Evolutionary conservation across 1,140 invertebrate species (phyloP).

Genomic region (Heliothis virescens): DNA sequence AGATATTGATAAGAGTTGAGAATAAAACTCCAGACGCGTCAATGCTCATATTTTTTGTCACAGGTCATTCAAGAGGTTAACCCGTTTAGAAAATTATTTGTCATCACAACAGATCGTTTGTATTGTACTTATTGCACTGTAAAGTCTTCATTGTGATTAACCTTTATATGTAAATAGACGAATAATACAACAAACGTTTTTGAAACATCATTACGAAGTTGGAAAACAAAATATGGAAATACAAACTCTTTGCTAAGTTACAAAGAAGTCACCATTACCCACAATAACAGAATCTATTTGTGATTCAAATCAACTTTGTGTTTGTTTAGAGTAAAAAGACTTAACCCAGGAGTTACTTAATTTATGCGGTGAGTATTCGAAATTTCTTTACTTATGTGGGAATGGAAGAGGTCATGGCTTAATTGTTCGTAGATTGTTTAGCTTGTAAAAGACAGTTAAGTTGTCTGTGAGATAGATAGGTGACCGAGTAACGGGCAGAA

Average conservation of each 20-base stretch:
- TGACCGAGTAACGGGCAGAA: not conserved
- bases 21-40: too few species aligned
- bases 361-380: constrained; percentile 2
- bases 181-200: not conserved
- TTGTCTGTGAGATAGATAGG: not conserved
- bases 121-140: too few species aligned
- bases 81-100: too few species aligned
- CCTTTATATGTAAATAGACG: constrained; percentile 15
- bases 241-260: constrained; percentile 1
- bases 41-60: too few species aligned
- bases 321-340: constrained; percentile 23
- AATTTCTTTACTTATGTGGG: constrained; percentile 21
- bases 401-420: constrained; percentile 2
- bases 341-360: not conserved
- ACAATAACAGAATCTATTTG: constrained; percentile 39
- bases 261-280: constrained; percentile 11
- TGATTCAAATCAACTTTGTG: constrained; percentile 40
- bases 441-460: not conserved
- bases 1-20: too few species aligned
- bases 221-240: constrained; percentile 17
- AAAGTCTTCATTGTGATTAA: not conserved
- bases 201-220: constrained; percentile 33
- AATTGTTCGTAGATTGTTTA: not conserved
- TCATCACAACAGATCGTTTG: too few species aligned
- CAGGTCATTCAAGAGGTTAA: too few species aligned